Conservation (phyloP, 2,888 invertebrate genomes). For the Boloria selene region DNA sequence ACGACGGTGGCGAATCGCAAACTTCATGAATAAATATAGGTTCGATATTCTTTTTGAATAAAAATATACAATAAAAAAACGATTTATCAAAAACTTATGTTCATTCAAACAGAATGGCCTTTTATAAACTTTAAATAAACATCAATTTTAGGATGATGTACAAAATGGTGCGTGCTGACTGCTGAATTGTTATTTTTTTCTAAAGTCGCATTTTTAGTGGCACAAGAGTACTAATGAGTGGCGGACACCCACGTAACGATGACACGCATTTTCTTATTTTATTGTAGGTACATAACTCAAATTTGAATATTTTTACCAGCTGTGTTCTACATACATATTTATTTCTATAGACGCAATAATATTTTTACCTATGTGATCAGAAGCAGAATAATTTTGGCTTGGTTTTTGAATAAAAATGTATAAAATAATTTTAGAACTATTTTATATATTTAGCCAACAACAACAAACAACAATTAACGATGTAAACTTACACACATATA, state of each 20-base stretch:
- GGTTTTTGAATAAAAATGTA: no score
- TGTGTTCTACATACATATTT: no score
- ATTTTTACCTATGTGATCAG: no score
- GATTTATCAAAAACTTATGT: conserved; percentile 77
- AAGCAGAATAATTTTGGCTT: no score
- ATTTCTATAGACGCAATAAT: no score
- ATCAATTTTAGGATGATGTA: conserved; percentile 74
- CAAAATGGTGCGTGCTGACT: conserved; percentile 72
- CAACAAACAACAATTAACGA: no score
- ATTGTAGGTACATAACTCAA: neutral
- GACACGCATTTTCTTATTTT: conserved; percentile 59
- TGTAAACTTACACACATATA: no score
- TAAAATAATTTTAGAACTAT: no score
- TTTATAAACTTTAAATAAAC: conserved; percentile 80
- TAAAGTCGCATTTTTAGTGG: conserved; percentile 53
- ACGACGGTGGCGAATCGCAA: conserved; percentile 79
- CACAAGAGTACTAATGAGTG: conserved; percentile 78
- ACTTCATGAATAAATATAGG: conserved; percentile 79
- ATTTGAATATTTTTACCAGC: no score
- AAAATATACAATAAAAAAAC: conserved; percentile 76
- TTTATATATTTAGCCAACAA: no score
- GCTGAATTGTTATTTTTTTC: conserved; percentile 59
- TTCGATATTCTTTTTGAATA: conserved; percentile 76
- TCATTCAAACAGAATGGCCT: conserved; percentile 64
- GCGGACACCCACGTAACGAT: conserved; percentile 75